Evolutionary conservation across 2,888 invertebrate genomes (phyloP).

Genomic region (Teleogryllus oceanicus): DNA sequence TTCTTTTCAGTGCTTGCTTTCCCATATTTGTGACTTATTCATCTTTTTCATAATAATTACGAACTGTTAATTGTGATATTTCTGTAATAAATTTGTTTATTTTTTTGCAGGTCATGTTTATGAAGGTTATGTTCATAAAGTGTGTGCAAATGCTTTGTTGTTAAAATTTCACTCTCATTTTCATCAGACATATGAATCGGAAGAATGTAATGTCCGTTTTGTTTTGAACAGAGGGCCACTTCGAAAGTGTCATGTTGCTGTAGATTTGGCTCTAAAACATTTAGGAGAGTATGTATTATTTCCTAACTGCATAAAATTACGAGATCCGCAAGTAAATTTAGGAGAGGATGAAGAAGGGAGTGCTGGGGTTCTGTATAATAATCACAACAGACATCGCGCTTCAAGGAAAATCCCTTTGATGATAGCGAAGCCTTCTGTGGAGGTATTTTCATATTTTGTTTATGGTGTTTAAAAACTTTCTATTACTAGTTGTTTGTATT

Average conservation of each 20-base stretch:
- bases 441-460: too few relatives aligned
- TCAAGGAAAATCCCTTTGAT: too few relatives aligned
- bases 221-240: slow-evolving; percentile 59
- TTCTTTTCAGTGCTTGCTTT: too few relatives aligned
- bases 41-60: too few relatives aligned
- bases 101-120: slow-evolving; percentile 48
- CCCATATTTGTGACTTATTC: too few relatives aligned
- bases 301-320: slow-evolving; percentile 56
- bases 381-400: too few relatives aligned
- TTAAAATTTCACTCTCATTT: slow-evolving; percentile 74
- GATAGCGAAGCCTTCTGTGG: too few relatives aligned
- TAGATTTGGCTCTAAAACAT: slow-evolving; percentile 58
- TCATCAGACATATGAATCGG: slow-evolving; percentile 69
- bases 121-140: slow-evolving; percentile 72
- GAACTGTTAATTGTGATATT: too few relatives aligned
- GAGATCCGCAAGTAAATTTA: slow-evolving; percentile 50
- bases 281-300: slow-evolving; percentile 69
- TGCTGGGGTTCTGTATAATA: not conserved
- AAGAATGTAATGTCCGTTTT: slow-evolving; percentile 76
- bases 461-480: too few relatives aligned
- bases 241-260: slow-evolving; percentile 70
- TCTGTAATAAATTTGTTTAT: not conserved
- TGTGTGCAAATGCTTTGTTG: slow-evolving; percentile 64
- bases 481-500: not conserved
- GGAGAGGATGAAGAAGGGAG: slow-evolving; percentile 36